Evolutionary conservation across 2,888 invertebrate genomes (phyloP), one percentile per base, ranked within the genome.

Genomic region (Eupithecia vulgata): DNA sequence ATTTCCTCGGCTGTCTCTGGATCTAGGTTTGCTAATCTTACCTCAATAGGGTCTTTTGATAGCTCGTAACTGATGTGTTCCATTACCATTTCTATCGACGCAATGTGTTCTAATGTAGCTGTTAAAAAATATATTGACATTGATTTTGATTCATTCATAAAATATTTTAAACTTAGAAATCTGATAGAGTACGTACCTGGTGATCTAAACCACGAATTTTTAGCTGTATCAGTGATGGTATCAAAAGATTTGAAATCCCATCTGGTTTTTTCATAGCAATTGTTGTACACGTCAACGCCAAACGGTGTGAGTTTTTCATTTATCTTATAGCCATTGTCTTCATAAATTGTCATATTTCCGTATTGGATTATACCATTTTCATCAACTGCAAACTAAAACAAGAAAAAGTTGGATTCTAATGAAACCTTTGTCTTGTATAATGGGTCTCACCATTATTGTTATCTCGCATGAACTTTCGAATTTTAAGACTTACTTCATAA

Each of bases 61-160:
- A 95, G 72, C 68, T 83, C 90, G 61, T 88, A 90, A 0, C 96
- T 92, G 76, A 96, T 95, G 77, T 95, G 95, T 75, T 96, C 96
- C 95, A 96, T 95, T 12, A 96, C 89, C 73, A 90, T 87, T 86
- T 96, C 96, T 21, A 92, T 89, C 83, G 95, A 90, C 8, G 91
- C 94, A 0, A 95, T 82, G 30, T 88, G 94, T 88, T 96, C 96
- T 6, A 95, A 86, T 0, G 95, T 90, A 12, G 92, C 95, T 91
- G 82, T 59, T 30, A 12, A 25, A 57, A 15, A 81, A 81, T 76
- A 42, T 65, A 61, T 17, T 67, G 34, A 40, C 12, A 40, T 40
- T 40, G 12, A 40, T 12, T 13, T 40, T 40, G 13, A 10, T 13
- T 45, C 21, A 48, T 45, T 21, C 8, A 57, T 57, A 21, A n/a